Evolutionary conservation across 1,140 invertebrate species (phyloP), one percentile per base, ranked within the genome.

Genomic region (Diorhabda elongata): DNA sequence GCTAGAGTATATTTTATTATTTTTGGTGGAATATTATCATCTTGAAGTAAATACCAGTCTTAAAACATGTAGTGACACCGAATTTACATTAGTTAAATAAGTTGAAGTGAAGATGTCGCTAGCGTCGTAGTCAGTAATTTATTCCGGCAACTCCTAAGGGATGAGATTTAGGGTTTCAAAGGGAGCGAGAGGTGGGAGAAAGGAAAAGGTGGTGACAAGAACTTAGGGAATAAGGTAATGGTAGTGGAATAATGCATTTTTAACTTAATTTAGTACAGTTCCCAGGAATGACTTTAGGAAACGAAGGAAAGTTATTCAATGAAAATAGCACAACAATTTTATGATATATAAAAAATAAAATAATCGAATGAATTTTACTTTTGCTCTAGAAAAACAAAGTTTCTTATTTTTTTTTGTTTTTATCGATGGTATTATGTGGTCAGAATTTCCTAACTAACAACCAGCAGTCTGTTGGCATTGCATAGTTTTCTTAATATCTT

Each of bases 31-130:
- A 52, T 52, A 2, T 3, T n/a, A 8, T n/a, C 2, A 8, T 2
- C 47, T 52, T n/a, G 6, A 4, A 6, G 47, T 52, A 52, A 52
- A 52, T 52, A 52, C n/a, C 47, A 8, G 47, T 52, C 47, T 52
- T 52, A 52, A 52, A 52, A 52, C 47, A 52, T 52, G 47, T 52
- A 52, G 47, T 52, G 47, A 52, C 47, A 52, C 47, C 47, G n/a
- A 52, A 52, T 52, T 52, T 52, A 52, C 47, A 52, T 52, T 52
- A 26, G 26, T 26, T 26, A 52, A 52, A 52, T 52, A 52, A 52
- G 47, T 52, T 52, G 47, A 52, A 52, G 47, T 52, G 47, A 52
- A 52, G 47, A 52, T 52, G 47, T 52, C 47, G 47, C 47, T 52
- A n/a, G 47, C 47, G 47, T 52, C 47, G 47, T 52, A 52, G 47